A percentile compares a stretch with the other conserved stretches of the same genome.
Conservation (phyloP, 2,113 vertebrate species). For the Elachura formosa region DNA sequence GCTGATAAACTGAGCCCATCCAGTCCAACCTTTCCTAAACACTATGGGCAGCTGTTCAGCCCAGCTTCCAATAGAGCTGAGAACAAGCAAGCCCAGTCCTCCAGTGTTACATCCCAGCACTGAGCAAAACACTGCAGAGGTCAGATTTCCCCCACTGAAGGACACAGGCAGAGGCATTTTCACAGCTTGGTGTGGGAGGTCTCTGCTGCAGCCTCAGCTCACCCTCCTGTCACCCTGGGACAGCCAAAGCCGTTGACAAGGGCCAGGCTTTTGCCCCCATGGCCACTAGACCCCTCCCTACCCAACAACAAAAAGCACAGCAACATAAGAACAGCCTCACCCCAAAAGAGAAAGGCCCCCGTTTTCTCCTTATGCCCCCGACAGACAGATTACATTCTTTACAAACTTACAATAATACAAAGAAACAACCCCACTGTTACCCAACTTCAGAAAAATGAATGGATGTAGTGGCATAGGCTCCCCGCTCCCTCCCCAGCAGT, state of each 20-base stretch:
- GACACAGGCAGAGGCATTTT: background rate
- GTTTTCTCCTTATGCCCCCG: constrained; percentile 40
- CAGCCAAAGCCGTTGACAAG: background rate
- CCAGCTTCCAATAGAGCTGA: background rate
- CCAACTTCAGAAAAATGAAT: constrained; percentile 2
- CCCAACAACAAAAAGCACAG: constrained; percentile 14
- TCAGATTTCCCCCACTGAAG: background rate
- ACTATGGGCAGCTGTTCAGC: background rate
- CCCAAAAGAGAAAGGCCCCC: constrained; percentile 1
- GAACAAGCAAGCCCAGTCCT: background rate
- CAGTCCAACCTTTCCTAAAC: background rate
- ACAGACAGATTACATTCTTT: constrained; percentile 71
- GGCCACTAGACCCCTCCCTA: background rate
- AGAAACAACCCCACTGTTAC: background rate
- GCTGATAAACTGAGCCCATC: background rate
- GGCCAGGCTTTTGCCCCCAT: background rate
- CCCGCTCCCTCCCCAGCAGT: background rate
- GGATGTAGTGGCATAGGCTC: background rate
- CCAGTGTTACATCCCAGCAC: rapidly evolving
- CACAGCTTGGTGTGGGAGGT: constrained; percentile 25
- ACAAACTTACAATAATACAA: constrained; percentile 69
- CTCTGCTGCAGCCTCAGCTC: background rate
- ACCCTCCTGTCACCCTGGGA: background rate
- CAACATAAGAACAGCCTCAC: constrained; percentile 29
- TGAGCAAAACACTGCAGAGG: background rate